Conservation (phyloP, 2,888 invertebrate species). For the Drosophila imparisetae region DNA sequence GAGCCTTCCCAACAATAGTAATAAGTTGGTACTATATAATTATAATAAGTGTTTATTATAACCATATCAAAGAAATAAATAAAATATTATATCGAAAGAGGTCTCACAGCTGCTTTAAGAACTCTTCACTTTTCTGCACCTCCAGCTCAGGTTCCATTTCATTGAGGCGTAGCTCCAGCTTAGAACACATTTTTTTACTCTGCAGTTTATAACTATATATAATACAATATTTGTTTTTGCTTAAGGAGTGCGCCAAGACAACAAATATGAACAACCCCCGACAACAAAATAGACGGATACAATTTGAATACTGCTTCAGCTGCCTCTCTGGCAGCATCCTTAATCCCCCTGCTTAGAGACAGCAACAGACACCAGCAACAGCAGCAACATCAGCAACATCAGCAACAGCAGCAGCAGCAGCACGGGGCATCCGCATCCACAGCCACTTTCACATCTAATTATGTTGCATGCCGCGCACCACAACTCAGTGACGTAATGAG, state of each 20-base stretch:
- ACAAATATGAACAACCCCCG: constrained; percentile 43
- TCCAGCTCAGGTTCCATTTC: constrained; percentile 15
- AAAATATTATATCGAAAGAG: background rate
- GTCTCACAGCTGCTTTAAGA: constrained; percentile 18
- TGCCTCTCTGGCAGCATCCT: constrained; percentile 28
- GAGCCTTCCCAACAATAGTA: background rate
- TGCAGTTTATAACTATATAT: background rate
- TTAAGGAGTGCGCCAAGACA: constrained; percentile 34
- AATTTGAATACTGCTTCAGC: constrained; percentile 42
- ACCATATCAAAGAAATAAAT: background rate
- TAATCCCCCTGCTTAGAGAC: constrained; percentile 37
- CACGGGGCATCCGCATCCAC: constrained; percentile 38
- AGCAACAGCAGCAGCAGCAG: constrained; percentile 4
- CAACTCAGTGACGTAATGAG: constrained; percentile 82
- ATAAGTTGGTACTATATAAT: background rate
- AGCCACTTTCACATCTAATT: constrained; percentile 62
- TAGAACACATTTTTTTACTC: background rate
- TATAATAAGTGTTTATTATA: background rate
- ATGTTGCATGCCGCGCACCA: constrained; percentile 56
- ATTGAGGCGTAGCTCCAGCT: constrained; percentile 44
- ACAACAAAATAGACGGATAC: background rate
- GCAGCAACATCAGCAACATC: background rate
- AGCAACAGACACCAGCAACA: constrained; percentile 2
- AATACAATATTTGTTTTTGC: constrained; percentile 41
- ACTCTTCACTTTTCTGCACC: too few species aligned